Evolutionary conservation across 2,888 invertebrate genomes (phyloP).

Genomic region (Fragum whitleyi): DNA sequence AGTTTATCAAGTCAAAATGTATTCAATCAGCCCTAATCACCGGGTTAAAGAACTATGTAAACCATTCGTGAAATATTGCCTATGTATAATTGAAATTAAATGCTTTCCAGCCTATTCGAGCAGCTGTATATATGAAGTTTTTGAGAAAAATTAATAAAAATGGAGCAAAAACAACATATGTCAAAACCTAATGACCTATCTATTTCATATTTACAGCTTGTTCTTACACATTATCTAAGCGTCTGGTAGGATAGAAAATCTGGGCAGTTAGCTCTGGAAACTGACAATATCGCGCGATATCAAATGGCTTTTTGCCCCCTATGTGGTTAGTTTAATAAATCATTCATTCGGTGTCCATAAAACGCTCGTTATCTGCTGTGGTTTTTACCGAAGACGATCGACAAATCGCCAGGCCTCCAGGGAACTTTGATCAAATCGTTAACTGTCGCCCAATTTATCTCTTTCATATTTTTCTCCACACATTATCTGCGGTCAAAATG

Average conservation of each 20-base stretch:
- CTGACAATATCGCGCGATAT: neutral
- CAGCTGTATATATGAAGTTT: too few relatives aligned
- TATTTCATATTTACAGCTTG: neutral
- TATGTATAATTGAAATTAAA: too few relatives aligned
- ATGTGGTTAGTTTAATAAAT: conserved; percentile 14
- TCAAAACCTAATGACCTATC: neutral
- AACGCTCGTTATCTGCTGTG: conserved; percentile 22
- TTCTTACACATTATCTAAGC: neutral
- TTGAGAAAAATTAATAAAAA: too few relatives aligned
- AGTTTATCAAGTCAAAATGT: too few relatives aligned
- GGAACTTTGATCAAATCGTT: conserved; percentile 23
- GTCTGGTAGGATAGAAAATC: neutral
- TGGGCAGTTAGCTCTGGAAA: neutral
- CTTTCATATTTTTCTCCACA: conserved; percentile 4
- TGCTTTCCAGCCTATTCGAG: too few relatives aligned
- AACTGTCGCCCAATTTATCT: neutral
- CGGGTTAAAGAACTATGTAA: too few relatives aligned
- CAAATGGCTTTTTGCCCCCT: conserved; percentile 19
- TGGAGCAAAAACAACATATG: too few relatives aligned
- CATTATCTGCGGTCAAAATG: neutral
- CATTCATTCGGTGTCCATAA: conserved; percentile 17
- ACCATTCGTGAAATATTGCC: too few relatives aligned
- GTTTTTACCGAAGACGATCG: conserved; percentile 5
- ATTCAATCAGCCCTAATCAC: too few relatives aligned
- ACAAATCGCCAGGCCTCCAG: conserved; percentile 7